These are phyloP conservation scores for Frankliniella fusca DNA, from an alignment of 2,888 invertebrate genomes.

Conservation along the genomic window DNA sequence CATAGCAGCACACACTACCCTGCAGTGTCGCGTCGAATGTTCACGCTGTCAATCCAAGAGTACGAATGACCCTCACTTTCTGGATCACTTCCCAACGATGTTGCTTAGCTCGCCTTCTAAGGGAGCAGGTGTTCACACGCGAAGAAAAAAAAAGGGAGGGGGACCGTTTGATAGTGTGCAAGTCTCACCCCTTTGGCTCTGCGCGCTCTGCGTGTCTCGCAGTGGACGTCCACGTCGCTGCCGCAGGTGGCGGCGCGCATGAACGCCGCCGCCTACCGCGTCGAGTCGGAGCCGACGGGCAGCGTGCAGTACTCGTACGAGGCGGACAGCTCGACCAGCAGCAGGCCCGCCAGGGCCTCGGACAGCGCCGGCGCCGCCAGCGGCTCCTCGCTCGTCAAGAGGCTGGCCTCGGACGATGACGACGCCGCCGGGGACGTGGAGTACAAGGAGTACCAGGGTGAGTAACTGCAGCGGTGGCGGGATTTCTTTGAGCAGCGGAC, in stretches of 20 bases:
- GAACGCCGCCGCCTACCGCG: slow-evolving; percentile 10
- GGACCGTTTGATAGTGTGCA: too few relatives aligned
- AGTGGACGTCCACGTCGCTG: neutral
- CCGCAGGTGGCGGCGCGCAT: neutral
- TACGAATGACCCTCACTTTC: neutral
- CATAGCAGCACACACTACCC: neutral
- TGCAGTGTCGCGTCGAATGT: neutral
- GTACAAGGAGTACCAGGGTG: slow-evolving; percentile 25
- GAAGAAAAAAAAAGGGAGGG: too few relatives aligned
- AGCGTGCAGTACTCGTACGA: slow-evolving; percentile 19
- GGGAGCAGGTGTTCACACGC: too few relatives aligned
- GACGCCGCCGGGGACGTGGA: neutral
- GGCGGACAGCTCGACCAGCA: neutral
- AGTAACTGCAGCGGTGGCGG: neutral
- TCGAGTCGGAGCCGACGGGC: neutral
- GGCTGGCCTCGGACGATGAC: neutral
- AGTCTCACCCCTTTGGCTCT: neutral
- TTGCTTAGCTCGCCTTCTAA: too few relatives aligned
- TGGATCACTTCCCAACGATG: neutral
- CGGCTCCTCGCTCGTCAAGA: neutral
- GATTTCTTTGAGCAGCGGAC: too few relatives aligned
- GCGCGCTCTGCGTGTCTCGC: neutral
- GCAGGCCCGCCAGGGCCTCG: neutral
- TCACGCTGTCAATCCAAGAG: too few relatives aligned
- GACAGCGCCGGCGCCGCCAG: slow-evolving; percentile 21